Evolutionary conservation across 2,888 invertebrate species (phyloP).

Genomic region (Idaea straminata): DNA sequence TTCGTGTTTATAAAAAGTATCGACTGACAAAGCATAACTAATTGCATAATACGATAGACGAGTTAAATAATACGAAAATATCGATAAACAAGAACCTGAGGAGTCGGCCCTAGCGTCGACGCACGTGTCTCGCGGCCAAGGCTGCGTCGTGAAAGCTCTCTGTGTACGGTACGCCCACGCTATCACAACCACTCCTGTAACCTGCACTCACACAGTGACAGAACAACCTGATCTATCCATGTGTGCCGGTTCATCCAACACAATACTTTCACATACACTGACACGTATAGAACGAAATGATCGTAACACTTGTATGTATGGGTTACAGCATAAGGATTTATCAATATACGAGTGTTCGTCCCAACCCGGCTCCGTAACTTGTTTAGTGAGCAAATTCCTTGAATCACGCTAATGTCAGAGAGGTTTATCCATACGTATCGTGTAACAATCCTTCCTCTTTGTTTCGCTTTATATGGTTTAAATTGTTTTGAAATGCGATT

Average conservation of each 20-base stretch:
- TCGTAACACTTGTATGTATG: slow-evolving; percentile 38
- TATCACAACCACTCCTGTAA: slow-evolving; percentile 29
- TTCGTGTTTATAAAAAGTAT: no score
- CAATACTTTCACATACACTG: slow-evolving; percentile 10
- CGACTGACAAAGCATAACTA: not conserved
- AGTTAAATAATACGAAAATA: slow-evolving; percentile 10
- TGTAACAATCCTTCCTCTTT: slow-evolving; percentile 44
- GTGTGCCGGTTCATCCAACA: slow-evolving; percentile 24
- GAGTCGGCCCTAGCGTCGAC: slow-evolving; percentile 56
- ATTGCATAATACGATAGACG: slow-evolving; percentile 1
- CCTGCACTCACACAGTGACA: slow-evolving; percentile 26
- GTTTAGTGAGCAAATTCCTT: slow-evolving; percentile 72
- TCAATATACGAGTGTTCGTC: slow-evolving; percentile 43
- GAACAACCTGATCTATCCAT: slow-evolving; percentile 13
- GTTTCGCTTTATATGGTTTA: slow-evolving; percentile 14
- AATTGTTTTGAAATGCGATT: slow-evolving; percentile 10
- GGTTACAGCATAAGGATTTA: slow-evolving; percentile 35
- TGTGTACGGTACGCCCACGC: slow-evolving; percentile 62
- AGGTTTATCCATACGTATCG: slow-evolving; percentile 45
- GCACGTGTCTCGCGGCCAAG: slow-evolving; percentile 79
- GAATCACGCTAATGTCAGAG: slow-evolving; percentile 63
- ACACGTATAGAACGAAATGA: slow-evolving; percentile 14
- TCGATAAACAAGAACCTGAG: slow-evolving; percentile 16
- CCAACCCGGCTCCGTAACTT: slow-evolving; percentile 55
- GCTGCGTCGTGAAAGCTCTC: slow-evolving; percentile 76